Conservation (phyloP, 2,113 vertebrate genomes). For the Prolemur simus region DNA sequence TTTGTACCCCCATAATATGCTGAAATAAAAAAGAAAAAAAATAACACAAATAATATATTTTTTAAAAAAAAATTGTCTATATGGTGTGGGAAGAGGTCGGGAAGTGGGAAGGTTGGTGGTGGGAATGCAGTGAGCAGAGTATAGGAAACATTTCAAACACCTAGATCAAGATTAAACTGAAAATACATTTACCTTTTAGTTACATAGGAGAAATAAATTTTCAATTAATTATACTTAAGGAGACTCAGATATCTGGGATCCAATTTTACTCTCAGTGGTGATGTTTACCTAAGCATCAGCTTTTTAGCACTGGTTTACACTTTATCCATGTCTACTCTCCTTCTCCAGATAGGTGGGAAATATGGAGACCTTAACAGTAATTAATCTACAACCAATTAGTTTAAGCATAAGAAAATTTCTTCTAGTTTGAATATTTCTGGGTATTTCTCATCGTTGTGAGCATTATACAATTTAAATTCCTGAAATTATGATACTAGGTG, state of each 20-base stretch:
- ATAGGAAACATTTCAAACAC: not conserved
- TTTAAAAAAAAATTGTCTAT: not conserved
- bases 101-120: not conserved
- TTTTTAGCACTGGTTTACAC: not conserved
- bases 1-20: too few relatives aligned
- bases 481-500: not conserved
- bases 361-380: not conserved
- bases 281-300: not conserved
- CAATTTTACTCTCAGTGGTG: not conserved
- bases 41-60: too few relatives aligned
- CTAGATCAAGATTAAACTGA: not conserved
- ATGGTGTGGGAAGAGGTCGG: not conserved
- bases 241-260: not conserved
- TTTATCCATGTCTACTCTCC: rapidly evolving
- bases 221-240: not conserved
- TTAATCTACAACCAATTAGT: not conserved
- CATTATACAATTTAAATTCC: not conserved
- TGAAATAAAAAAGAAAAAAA: too few relatives aligned
- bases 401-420: not conserved
- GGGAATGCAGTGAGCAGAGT: not conserved
- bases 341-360: not conserved
- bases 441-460: not conserved
- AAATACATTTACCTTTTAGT: not conserved
- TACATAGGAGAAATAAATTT: not conserved
- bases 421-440: not conserved